Percentiles rank a stretch among this genome's conserved stretches.
phyloP scores from a whole-genome alignment of 1,140 invertebrate genomes.

The Drosophila yakuba region DNA sequence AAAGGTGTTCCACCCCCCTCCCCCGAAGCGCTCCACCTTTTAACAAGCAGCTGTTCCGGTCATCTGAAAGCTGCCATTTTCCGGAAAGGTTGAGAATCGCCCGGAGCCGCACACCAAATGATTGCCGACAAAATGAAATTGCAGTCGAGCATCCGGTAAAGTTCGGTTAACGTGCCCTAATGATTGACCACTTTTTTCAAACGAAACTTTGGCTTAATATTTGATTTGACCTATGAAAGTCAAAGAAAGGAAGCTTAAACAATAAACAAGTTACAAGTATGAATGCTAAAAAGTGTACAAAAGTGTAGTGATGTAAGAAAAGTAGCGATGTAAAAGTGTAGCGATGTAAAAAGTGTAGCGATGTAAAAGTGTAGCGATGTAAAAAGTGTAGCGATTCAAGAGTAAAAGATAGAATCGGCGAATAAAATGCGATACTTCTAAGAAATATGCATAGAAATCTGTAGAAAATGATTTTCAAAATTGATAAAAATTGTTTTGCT shows the following conservation, averaged over 20 bases:
- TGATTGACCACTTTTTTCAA: conserved; percentile 1
- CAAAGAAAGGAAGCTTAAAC: too few species aligned
- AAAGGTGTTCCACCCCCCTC: not conserved
- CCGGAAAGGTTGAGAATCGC: conserved; percentile 1
- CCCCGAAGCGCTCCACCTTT: not conserved
- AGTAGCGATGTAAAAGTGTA: too few species aligned
- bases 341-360: too few species aligned
- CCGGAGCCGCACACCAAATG: conserved; percentile 3
- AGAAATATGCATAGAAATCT: too few species aligned
- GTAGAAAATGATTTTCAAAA: not conserved
- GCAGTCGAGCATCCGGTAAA: not conserved
- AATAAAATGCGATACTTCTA: not conserved
- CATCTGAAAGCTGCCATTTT: conserved; percentile 8
- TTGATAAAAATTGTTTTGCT: not conserved
- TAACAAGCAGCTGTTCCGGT: conserved; percentile 11
- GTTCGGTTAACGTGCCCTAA: not conserved
- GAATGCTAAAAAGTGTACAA: too few species aligned
- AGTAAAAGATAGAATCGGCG: too few species aligned
- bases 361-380: too few species aligned
- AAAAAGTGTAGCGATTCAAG: too few species aligned
- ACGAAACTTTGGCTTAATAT: not conserved
- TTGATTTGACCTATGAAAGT: not conserved
- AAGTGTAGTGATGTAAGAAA: too few species aligned
- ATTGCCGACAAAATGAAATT: conserved; percentile 6
- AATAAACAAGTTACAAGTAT: too few species aligned